phyloP scores from a whole-genome alignment of 1,140 invertebrate genomes.

The Diorhabda elongata region DNA sequence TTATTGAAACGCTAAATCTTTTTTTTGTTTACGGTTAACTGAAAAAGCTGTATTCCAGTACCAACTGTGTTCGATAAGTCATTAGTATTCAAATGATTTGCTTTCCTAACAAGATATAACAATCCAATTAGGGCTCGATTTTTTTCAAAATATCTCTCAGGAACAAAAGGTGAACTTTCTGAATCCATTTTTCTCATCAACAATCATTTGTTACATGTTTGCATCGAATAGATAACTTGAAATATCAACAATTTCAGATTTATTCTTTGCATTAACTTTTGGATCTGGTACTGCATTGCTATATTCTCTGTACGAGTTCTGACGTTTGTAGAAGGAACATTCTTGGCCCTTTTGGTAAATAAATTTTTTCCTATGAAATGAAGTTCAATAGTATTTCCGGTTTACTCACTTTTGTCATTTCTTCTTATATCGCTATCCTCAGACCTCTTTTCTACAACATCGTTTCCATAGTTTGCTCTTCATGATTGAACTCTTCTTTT shows the following conservation, averaged over 20 bases:
- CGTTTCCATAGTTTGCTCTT: background rate
- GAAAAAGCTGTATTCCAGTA: background rate
- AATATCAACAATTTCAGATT: background rate
- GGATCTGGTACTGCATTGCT: background rate
- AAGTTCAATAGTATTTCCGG: background rate
- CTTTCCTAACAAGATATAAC: background rate
- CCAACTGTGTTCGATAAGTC: background rate
- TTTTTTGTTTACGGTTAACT: background rate
- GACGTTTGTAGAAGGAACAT: background rate
- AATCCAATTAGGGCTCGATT: background rate
- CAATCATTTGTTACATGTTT: too few relatives aligned
- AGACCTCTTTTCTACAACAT: background rate
- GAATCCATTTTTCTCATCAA: too few relatives aligned
- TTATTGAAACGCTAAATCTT: background rate
- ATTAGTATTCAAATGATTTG: background rate
- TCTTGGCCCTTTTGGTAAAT: background rate
- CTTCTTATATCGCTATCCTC: background rate
- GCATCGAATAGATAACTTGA: too few relatives aligned
- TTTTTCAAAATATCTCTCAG: background rate
- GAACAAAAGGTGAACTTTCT: too few relatives aligned
- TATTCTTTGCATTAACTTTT: background rate
- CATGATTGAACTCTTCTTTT: background rate
- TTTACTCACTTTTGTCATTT: background rate
- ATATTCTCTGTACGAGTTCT: background rate
- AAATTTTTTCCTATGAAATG: background rate